A percentile compares a stretch with the other conserved stretches of the same genome.
Evolutionary conservation across 2,888 invertebrate species (phyloP).

Genomic region (Resseliella maxima): DNA sequence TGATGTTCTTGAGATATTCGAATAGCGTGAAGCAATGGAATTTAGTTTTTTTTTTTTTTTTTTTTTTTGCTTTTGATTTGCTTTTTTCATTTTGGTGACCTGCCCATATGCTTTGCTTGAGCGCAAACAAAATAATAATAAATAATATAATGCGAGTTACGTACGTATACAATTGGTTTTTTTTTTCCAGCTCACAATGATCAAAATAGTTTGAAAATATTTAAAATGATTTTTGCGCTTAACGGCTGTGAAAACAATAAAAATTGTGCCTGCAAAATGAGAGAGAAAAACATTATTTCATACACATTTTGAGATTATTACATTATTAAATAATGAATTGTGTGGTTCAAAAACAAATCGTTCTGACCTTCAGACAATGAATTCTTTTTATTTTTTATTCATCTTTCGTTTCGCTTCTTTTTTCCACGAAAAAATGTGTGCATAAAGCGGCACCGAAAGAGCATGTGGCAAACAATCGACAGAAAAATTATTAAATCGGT

Average conservation of each 20-base stretch:
- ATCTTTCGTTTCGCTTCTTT: no score
- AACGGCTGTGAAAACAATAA: background rate
- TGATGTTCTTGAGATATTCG: background rate
- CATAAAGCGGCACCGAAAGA: background rate
- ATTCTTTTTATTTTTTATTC: no score
- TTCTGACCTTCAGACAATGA: conserved; percentile 43
- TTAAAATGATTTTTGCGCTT: conserved; percentile 9
- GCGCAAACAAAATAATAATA: background rate
- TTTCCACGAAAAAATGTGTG: background rate
- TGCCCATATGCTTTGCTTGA: background rate
- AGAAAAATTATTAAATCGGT: background rate
- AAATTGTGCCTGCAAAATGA: background rate
- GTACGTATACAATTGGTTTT: no score
- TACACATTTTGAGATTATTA: background rate
- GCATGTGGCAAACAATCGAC: conserved; percentile 6
- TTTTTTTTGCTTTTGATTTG: background rate
- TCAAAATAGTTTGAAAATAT: no score
- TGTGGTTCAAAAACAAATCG: conserved; percentile 41
- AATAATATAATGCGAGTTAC: no score
- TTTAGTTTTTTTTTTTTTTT: no score
- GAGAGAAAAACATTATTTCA: background rate
- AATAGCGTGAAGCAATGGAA: conserved; percentile 12
- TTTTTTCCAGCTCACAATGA: no score
- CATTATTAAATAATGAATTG: conserved; percentile 53
- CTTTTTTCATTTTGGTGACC: background rate